Evolutionary conservation across 2,797 vertebrate species (phyloP).

Genomic region (Cheirogaleus major): DNA sequence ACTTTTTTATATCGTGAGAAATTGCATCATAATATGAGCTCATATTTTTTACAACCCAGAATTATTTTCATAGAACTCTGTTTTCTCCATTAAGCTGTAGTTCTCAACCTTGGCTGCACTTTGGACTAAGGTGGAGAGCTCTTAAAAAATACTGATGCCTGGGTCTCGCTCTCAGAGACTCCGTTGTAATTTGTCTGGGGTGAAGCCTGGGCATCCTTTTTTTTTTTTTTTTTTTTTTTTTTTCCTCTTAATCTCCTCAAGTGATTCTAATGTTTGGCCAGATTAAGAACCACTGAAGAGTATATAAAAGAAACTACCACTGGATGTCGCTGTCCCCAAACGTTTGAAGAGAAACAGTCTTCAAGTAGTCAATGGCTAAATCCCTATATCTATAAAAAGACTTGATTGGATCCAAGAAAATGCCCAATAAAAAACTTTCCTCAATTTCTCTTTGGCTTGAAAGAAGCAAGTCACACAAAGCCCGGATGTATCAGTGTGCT

Average conservation of each 20-base stretch:
- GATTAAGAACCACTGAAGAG: neutral
- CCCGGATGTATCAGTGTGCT: neutral
- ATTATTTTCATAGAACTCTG: neutral
- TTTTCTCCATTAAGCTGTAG: neutral
- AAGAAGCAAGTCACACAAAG: neutral
- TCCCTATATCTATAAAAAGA: neutral
- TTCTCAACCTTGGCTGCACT: neutral
- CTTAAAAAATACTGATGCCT: neutral
- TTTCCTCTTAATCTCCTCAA: neutral
- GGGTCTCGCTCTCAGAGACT: neutral
- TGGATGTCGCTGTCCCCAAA: constrained; percentile 72
- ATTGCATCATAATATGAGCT: neutral
- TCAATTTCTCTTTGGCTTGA: neutral
- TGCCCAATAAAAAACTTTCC: neutral
- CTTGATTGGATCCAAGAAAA: neutral
- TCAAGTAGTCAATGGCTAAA: neutral
- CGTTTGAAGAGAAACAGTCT: constrained; percentile 5
- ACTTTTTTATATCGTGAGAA: neutral
- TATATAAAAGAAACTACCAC: constrained; percentile 32
- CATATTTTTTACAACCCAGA: neutral
- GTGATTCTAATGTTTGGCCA: neutral
- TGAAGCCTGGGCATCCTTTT: neutral
- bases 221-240: neutral
- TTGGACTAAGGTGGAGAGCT: neutral
- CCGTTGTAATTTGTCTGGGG: neutral